phyloP scores from a whole-genome alignment of 2,797 vertebrate species.

The Lepidocolaptes lacrymiger region DNA sequence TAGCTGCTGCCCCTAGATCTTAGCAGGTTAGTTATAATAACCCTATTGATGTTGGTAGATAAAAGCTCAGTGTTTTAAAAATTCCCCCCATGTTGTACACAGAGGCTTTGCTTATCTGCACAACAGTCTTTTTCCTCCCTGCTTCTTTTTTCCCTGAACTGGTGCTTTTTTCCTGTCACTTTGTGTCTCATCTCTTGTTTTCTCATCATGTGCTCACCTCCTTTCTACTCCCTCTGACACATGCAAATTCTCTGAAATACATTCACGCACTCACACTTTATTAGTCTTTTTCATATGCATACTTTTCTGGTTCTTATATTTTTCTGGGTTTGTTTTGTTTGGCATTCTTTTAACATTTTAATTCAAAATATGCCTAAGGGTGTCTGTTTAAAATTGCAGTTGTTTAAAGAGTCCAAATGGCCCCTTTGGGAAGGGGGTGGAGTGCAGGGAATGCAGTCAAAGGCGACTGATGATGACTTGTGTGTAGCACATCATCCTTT shows the following conservation, averaged over 20 bases:
- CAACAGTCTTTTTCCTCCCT: not conserved
- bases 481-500: not conserved
- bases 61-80: constrained; percentile 9
- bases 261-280: not conserved
- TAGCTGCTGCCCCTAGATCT: constrained; percentile 30
- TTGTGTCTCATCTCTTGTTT: constrained; percentile 15
- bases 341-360: constrained; percentile 4
- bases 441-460: not conserved
- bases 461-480: not conserved
- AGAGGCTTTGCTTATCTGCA: constrained; percentile 6
- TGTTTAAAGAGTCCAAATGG: constrained; percentile 13
- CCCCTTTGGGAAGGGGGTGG: not conserved
- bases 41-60: not conserved
- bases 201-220: not conserved
- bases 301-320: not conserved
- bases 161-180: constrained; percentile 6
- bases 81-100: not conserved
- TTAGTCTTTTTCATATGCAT: not conserved
- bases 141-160: not conserved
- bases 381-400: constrained; percentile 29
- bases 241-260: not conserved
- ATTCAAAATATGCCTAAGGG: constrained; percentile 5
- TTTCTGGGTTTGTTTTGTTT: not conserved
- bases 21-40: constrained; percentile 16
- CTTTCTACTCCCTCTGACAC: constrained; percentile 31